These are phyloP conservation scores for Hemaris fuciformis DNA, from an alignment of 2,888 invertebrate genomes.

Conservation along the genomic window DNA sequence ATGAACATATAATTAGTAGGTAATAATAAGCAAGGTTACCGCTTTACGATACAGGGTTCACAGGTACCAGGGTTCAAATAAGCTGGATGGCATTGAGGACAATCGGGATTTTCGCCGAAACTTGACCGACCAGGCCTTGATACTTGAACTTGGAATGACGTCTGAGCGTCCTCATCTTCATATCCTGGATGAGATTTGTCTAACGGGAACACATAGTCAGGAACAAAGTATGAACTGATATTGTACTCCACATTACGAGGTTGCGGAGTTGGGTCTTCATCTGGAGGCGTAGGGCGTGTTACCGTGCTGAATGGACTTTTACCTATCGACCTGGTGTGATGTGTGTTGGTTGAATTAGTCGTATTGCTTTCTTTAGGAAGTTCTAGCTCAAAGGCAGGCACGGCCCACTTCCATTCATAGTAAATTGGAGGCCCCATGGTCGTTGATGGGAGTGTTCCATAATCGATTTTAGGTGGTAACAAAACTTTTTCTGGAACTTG, in stretches of 20 bases:
- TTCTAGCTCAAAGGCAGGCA: conserved; percentile 81
- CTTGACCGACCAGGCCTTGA: conserved; percentile 65
- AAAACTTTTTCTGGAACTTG: conserved; percentile 59
- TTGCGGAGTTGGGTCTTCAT: conserved; percentile 41
- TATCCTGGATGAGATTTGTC: conserved; percentile 83
- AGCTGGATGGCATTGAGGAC: conserved; percentile 84
- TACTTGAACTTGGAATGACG: conserved; percentile 83
- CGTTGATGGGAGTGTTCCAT: conserved; percentile 60
- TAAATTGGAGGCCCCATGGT: conserved; percentile 84
- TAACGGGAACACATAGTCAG: conserved; percentile 83
- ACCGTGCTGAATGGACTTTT: conserved; percentile 60
- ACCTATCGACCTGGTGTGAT: conserved; percentile 43
- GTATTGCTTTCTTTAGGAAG: conserved; percentile 76
- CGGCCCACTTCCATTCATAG: conserved; percentile 85
- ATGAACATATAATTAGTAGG: background rate
- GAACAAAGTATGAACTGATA: conserved; percentile 82
- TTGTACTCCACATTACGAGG: conserved; percentile 76
- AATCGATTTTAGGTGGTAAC: conserved; percentile 79
- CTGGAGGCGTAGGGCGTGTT: conserved; percentile 54
- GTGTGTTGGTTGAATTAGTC: conserved; percentile 40
- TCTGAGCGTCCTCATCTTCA: conserved; percentile 76
- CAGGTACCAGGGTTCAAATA: conserved; percentile 84
- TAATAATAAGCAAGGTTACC: conserved; percentile 46
- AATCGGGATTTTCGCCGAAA: conserved; percentile 83
- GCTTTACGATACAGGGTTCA: conserved; percentile 83